These are phyloP conservation scores for Oxygymnocypris stewartii DNA, from an alignment of 2,113 vertebrate species.

Conservation along the genomic window DNA sequence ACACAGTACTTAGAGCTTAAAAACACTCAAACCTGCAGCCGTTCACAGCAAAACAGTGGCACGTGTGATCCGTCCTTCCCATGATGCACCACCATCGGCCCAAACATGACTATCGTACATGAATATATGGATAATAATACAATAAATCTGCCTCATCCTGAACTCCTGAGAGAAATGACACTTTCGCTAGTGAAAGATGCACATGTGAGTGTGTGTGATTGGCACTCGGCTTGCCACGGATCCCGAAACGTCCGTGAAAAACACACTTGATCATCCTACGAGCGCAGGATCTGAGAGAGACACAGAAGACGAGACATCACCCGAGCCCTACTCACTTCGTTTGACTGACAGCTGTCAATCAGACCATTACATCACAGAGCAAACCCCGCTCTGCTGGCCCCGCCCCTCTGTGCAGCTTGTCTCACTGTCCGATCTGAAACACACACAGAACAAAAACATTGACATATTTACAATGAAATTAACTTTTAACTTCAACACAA, in stretches of 20 bases:
- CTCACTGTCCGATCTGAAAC: conserved; percentile 74
- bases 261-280: neutral
- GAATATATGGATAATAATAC: neutral
- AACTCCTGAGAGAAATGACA: neutral
- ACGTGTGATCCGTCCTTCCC: conserved; percentile 9
- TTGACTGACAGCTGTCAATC: conserved; percentile 36
- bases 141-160: neutral
- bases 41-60: neutral
- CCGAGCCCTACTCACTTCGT: neutral
- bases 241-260: neutral
- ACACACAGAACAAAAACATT: neutral
- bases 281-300: conserved; percentile 8
- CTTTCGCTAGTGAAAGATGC: neutral
- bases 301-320: neutral
- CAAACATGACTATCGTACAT: conserved; percentile 63
- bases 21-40: neutral
- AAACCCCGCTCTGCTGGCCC: conserved; percentile 85
- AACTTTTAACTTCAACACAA: too few relatives aligned
- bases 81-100: neutral
- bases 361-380: conserved; percentile 86
- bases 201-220: neutral
- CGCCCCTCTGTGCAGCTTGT: conserved; percentile 73
- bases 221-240: neutral
- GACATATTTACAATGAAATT: too few relatives aligned
- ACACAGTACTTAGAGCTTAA: neutral